Evolutionary conservation across 1,140 invertebrate genomes (phyloP).

Genomic region (Drosophila sturtevanti): DNA sequence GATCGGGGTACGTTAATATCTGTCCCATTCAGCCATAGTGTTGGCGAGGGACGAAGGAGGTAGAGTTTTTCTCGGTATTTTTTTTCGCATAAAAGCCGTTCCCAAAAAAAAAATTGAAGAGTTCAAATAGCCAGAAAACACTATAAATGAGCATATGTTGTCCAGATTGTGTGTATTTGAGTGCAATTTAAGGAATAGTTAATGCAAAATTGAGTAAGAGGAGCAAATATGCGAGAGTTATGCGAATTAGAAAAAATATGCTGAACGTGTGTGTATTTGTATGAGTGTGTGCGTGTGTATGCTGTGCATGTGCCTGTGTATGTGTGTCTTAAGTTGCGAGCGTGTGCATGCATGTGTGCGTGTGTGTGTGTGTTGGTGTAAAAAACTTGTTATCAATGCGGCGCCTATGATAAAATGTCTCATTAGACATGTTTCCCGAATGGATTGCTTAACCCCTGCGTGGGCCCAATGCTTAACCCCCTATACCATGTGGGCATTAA

Average conservation of each 20-base stretch:
- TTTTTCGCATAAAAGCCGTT: conserved; percentile 69
- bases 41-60: conserved; percentile 25
- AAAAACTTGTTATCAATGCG: conserved; percentile 80
- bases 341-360: conserved; percentile 16
- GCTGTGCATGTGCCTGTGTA: conserved; percentile 32
- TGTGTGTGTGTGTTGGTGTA: conserved; percentile 52
- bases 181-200: conserved; percentile 43
- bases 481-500: conserved; percentile 25
- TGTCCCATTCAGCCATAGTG: not conserved
- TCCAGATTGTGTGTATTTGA: conserved; percentile 26
- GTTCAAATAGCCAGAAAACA: conserved; percentile 51
- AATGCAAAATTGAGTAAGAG: conserved; percentile 39
- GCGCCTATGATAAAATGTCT: conserved; percentile 76
- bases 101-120: conserved; percentile 36
- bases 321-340: conserved; percentile 55
- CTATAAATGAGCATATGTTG: conserved; percentile 52
- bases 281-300: conserved; percentile 41
- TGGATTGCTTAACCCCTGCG: conserved; percentile 49
- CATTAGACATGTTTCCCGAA: conserved; percentile 78
- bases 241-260: conserved; percentile 69
- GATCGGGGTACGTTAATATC: conserved; percentile 68
- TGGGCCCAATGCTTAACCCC: conserved; percentile 13
- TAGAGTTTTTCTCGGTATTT: conserved; percentile 55
- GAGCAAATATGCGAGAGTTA: conserved; percentile 56
- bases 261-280: conserved; percentile 56